Base-by-base conservation (phyloP, 2,888 invertebrate species). In the Pyrocoelia pectoralis region DNA sequence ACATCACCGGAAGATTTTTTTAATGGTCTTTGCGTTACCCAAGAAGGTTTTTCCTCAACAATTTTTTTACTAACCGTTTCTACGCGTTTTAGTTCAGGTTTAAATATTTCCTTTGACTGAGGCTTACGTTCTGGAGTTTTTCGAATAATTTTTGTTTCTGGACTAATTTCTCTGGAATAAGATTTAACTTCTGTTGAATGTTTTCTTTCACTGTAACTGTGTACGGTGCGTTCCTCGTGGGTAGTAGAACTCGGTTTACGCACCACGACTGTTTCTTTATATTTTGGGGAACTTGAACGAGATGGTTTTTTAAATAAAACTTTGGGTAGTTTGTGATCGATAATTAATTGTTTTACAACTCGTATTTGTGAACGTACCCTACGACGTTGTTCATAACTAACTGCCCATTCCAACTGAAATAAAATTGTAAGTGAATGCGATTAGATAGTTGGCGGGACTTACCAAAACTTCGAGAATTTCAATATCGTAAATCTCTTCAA, bases 291-390 rank as follows among this genome's bases (percentile, higher is more conserved):
- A 33, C 9, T 8, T 2, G 33, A n/a, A n/a, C 33, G 33, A 10
- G 33, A 6, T 40, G 65, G 71, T 62, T 73, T 74, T 60, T 70
- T 73, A 2, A 57, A 65, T 14, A 74, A 70, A 17, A 74, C 72
- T 14, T 56, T 70, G 12, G 70, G 68, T 9, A 79, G 65, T 59
- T 71, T 78, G 33, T 76, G 78, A 68, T 81, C 81, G 8, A 75
- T 67, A 48, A 84, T 83, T 68, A 86, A 83, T 72, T 89, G 88
- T 76, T 88, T 90, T 6, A 91, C 89, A 13, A 90, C 78, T 66
- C 93, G 85, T 65, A 93, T 91, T 80, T 93, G 92, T 1, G 90
- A 86, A 66, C 93, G 85, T 57, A 94, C 90, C 69, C 90, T 86
- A 66, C 92, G 86, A 70, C 93, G 83, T 73, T 92, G 86, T 76